These are phyloP conservation scores for Phylloscopus collybita DNA, from an alignment of 2,797 vertebrate genomes.

Conservation along the genomic window DNA sequence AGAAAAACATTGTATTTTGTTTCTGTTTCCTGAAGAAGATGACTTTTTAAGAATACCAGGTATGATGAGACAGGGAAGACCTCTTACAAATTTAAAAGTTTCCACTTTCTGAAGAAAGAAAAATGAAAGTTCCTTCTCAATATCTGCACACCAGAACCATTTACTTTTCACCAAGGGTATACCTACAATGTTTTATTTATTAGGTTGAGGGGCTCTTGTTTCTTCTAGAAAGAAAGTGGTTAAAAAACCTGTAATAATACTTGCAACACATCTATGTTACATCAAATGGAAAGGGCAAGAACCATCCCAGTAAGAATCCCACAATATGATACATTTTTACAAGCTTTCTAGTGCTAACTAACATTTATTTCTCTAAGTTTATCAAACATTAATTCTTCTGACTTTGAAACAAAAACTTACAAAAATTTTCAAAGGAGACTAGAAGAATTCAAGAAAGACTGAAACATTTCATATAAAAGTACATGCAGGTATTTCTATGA, in stretches of 20 bases:
- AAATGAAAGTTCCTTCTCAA: background rate
- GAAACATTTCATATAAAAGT: background rate
- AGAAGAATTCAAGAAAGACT: background rate
- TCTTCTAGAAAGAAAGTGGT: background rate
- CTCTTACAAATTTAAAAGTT: background rate
- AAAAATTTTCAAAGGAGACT: background rate
- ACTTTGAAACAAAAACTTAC: background rate
- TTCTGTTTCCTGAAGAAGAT: background rate
- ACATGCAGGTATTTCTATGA: conserved; percentile 36
- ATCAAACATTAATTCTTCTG: background rate
- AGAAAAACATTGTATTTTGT: background rate
- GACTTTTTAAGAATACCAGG: background rate
- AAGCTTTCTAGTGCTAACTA: background rate
- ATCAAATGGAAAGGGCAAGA: background rate
- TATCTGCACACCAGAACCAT: background rate
- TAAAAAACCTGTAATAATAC: background rate
- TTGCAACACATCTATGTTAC: background rate
- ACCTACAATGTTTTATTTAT: background rate
- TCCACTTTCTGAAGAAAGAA: background rate
- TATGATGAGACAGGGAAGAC: background rate
- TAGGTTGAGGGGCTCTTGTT: background rate
- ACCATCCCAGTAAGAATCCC: background rate
- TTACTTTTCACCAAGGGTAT: background rate
- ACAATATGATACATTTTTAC: background rate
- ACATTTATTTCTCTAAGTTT: background rate